A percentile compares a stretch with the other conserved stretches of the same genome.
These are phyloP conservation scores for Gobiocypris rarus DNA, from an alignment of 2,113 vertebrate species.

Conservation along the genomic window DNA sequence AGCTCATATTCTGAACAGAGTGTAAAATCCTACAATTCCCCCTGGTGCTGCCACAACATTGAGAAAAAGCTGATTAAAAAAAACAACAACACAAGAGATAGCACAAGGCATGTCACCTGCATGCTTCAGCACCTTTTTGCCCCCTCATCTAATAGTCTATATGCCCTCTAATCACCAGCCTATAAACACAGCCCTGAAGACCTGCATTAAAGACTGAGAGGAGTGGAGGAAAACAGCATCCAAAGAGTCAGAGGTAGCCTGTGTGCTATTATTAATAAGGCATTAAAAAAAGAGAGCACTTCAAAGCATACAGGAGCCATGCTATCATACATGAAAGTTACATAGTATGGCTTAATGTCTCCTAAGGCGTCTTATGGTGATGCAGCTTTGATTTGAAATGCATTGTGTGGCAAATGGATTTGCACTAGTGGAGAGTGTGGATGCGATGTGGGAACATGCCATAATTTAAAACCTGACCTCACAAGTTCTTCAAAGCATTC, in stretches of 20 bases:
- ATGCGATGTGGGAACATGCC: slow-evolving; percentile 67
- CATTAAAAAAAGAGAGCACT: slow-evolving; percentile 76
- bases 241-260: slow-evolving; percentile 66
- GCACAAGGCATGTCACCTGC: slow-evolving; percentile 9
- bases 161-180: slow-evolving; percentile 66
- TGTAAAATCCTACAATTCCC: slow-evolving; percentile 62
- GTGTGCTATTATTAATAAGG: slow-evolving; percentile 80
- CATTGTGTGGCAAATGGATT: slow-evolving; percentile 84
- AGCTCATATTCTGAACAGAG: slow-evolving; percentile 58
- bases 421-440: slow-evolving; percentile 69
- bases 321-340: slow-evolving; percentile 82
- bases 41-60: slow-evolving; percentile 60
- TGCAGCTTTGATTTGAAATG: slow-evolving; percentile 81
- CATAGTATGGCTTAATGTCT: slow-evolving; percentile 81
- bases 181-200: slow-evolving; percentile 68
- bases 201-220: slow-evolving; percentile 52
- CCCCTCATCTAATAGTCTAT: slow-evolving; percentile 68
- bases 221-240: slow-evolving; percentile 52
- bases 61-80: slow-evolving; percentile 56
- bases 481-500: slow-evolving; percentile 77
- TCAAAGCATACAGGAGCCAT: slow-evolving; percentile 79
- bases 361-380: slow-evolving; percentile 78
- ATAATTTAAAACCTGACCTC: slow-evolving; percentile 80
- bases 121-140: slow-evolving; percentile 56
- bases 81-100: not conserved